Conservation (phyloP, 2,113 vertebrate genomes). For the Dasypus novemcinctus region DNA sequence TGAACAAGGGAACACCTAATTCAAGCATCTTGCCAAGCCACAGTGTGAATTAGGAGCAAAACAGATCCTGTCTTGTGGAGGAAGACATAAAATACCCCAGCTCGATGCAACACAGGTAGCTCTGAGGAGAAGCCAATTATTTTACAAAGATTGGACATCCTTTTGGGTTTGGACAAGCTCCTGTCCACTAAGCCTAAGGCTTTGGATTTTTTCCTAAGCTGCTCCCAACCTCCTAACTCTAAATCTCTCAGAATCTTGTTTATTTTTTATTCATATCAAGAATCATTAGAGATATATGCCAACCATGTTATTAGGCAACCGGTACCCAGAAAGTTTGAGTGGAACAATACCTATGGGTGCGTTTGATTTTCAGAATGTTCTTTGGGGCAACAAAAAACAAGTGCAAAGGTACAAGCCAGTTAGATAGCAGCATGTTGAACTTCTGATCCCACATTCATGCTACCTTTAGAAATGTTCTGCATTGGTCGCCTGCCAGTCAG, state of each 20-base stretch:
- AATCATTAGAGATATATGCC: background rate
- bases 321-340: background rate
- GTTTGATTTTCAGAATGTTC: background rate
- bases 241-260: background rate
- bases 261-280: background rate
- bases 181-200: background rate
- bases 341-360: background rate
- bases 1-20: slow-evolving; percentile 67
- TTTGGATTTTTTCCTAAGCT: background rate
- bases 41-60: background rate
- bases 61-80: background rate
- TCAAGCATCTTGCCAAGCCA: slow-evolving; percentile 53
- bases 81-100: background rate
- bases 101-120: background rate
- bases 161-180: background rate
- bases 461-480: background rate
- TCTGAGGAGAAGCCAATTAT: background rate
- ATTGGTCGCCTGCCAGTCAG: background rate
- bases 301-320: background rate
- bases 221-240: background rate
- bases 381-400: background rate
- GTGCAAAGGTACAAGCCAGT: background rate
- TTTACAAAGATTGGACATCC: background rate
- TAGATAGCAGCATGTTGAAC: background rate
- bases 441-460: background rate